phyloP scores from a whole-genome alignment of 1,140 invertebrate genomes.

The Magallana angulata region DNA sequence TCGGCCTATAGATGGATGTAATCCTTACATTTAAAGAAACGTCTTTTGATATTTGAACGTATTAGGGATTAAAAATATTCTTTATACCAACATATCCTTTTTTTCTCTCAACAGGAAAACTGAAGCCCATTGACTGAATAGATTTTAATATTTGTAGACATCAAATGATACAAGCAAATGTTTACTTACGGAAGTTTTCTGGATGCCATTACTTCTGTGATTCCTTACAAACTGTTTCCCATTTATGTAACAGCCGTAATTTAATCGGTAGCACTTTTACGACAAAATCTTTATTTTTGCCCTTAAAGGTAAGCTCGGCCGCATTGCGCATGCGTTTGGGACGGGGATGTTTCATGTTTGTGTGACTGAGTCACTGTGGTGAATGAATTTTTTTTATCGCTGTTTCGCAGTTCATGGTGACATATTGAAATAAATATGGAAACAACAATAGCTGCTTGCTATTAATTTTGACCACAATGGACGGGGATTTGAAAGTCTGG shows the following conservation, averaged over 20 bases:
- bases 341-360: constrained; percentile 2
- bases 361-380: constrained; percentile 17
- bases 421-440: constrained; percentile 4
- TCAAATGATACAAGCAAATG: background rate
- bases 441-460: constrained; percentile 19
- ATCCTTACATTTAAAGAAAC: too few species aligned
- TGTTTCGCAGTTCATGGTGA: background rate
- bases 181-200: constrained; percentile 30
- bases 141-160: background rate
- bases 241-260: background rate
- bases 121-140: too few species aligned
- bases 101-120: too few species aligned
- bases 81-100: too few species aligned
- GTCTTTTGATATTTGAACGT: too few species aligned
- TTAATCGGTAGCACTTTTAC: constrained; percentile 10
- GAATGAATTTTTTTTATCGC: background rate
- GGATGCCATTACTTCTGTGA: background rate
- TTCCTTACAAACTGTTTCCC: background rate
- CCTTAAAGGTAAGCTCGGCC: background rate
- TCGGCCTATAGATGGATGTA: too few species aligned
- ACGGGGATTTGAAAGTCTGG: background rate
- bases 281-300: constrained; percentile 24
- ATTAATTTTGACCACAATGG: background rate
- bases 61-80: too few species aligned
- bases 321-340: background rate